Evolutionary conservation across 1,140 invertebrate genomes (phyloP), one percentile per base, ranked within the genome.

Genomic region (Zeugodacus cucurbitae): DNA sequence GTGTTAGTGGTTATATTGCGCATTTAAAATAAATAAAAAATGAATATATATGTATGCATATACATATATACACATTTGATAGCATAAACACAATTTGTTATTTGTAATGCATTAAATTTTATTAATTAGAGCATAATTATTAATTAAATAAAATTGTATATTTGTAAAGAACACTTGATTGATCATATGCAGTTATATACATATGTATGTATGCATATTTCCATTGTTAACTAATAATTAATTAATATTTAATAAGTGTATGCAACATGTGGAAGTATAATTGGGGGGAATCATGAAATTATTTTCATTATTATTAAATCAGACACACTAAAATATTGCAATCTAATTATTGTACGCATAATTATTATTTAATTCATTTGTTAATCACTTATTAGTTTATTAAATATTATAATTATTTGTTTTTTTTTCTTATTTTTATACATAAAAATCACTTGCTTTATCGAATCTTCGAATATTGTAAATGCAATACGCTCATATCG

Each of bases 401-500:
- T 67, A 67, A 62, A 62, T 62, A 62, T n/a, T n/a, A 59, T 59
- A 26, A 59, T 41, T 64, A 14, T 67, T 67, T 26, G 29, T 64
- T 8, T 64, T 32, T 17, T 59, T 5, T 74, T 8, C 41, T 48
- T 82, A n/a, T n/a, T 17, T 48, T 82, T 82, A 54, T 82, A 54
- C 74, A 54, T 29, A 82, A 82, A 48, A 26, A 54, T 82, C 74
- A 54, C 74, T 82, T 82, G 3, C 41, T 26, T 62, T 11, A 62
- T 82, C 48, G 17, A 48, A n/a, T 82, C 41, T 10, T 48, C 74
- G 34, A 82, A 48, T 82, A 82, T 82, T 10, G 44, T 82, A 82
- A 82, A 82, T 82, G 74, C 74, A 82, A 44, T 17, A 82, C 91
- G 91, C 91, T 92, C 91, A 92, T 91, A 92, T 92, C 91, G 91